phyloP scores from a whole-genome alignment of 2,797 vertebrate species.

The Manis pentadactyla region DNA sequence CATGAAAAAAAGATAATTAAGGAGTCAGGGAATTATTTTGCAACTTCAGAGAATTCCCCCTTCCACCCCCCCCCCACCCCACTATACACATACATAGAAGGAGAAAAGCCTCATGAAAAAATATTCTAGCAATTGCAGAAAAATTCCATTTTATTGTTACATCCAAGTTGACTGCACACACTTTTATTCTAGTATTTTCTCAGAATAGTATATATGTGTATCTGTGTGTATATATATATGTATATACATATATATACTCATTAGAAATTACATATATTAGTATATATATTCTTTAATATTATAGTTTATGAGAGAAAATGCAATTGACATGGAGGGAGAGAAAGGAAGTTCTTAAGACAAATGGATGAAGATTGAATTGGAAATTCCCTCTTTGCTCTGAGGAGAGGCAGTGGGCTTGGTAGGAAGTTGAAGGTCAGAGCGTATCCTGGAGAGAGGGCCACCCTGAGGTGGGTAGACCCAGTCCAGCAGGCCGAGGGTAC shows the following conservation, averaged over 20 bases:
- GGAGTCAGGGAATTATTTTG: not conserved
- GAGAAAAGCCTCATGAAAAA: not conserved
- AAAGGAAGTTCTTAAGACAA: not conserved
- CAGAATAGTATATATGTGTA: not conserved
- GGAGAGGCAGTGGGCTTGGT: not conserved
- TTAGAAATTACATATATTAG: not conserved
- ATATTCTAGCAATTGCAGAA: not conserved
- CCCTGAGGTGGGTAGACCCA: not conserved
- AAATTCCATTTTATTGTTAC: not conserved
- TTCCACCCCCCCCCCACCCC: rapidly evolving
- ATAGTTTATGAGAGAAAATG: not conserved
- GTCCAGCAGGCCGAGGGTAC: not conserved
- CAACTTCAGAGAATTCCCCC: not conserved
- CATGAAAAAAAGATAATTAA: not conserved
- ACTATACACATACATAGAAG: not conserved
- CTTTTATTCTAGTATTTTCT: not conserved
- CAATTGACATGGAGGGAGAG: not conserved
- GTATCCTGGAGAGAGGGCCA: not conserved
- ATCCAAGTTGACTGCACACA: not conserved
- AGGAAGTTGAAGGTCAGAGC: not conserved
- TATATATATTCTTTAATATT: not conserved
- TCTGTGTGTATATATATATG: not conserved
- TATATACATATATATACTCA: not conserved
- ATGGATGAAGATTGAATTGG: not conserved
- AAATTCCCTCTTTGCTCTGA: not conserved